Percentiles rank a stretch among this genome's conserved stretches.
Conservation (phyloP, 2,888 invertebrate genomes). For the Lycocerus yunnanus region DNA sequence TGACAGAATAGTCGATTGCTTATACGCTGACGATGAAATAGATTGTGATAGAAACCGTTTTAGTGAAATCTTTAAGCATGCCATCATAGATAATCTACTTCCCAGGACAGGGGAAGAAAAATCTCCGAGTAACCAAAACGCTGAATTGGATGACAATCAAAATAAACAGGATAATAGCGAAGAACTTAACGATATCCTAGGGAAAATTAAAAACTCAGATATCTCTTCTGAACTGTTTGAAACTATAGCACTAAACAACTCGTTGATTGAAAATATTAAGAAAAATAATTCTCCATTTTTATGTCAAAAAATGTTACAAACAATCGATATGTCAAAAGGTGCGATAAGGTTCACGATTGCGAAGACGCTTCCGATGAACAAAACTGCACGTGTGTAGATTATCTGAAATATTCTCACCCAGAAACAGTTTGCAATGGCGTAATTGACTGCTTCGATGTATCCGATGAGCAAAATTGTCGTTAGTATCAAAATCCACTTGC, state of each 20-base stretch:
- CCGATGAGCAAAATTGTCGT: conserved; percentile 72
- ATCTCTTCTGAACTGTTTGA: neutral
- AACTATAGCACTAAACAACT: neutral
- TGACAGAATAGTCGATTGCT: conserved; percentile 75
- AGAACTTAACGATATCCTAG: neutral
- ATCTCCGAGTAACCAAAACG: neutral
- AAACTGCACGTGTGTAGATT: conserved; percentile 74
- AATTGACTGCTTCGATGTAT: conserved; percentile 73
- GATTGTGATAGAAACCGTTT: conserved; percentile 58
- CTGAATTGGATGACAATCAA: neutral
- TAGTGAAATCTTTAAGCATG: conserved; percentile 41
- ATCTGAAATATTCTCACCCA: conserved; percentile 59
- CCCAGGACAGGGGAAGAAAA: neutral
- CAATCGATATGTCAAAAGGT: conserved; percentile 64
- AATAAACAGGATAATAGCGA: neutral
- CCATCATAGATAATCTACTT: conserved; percentile 36
- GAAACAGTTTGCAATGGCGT: conserved; percentile 75
- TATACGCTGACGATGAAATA: conserved; percentile 80
- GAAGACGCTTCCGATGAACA: conserved; percentile 83
- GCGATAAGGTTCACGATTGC: conserved; percentile 74
- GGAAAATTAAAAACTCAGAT: neutral
- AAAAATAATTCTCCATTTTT: neutral
- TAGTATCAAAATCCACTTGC: neutral
- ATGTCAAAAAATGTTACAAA: conserved; percentile 66
- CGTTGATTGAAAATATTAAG: neutral